Evolutionary conservation across 2,888 invertebrate genomes (phyloP).

Genomic region (Diplazon laetatorius): DNA sequence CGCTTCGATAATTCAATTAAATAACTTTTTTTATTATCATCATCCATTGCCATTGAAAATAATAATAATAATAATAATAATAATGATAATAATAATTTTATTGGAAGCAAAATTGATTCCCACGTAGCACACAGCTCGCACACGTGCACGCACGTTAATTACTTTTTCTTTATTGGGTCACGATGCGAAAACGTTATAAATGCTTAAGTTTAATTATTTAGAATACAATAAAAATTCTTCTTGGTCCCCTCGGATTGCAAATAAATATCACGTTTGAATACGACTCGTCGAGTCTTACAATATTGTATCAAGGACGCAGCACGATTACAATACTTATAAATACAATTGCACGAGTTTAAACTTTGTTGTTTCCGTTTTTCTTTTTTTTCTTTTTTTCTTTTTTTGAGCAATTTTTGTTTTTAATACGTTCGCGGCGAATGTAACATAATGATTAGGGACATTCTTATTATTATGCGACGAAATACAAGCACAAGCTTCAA

Average conservation of each 20-base stretch:
- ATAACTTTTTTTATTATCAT: conserved; percentile 9
- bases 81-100: too few relatives aligned
- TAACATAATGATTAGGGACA: neutral
- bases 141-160: neutral
- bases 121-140: neutral
- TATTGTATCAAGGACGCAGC: neutral
- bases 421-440: neutral
- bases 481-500: neutral
- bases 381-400: neutral
- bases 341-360: conserved; percentile 55
- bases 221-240: conserved; percentile 22
- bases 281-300: neutral
- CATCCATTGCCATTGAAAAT: neutral
- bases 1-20: conserved; percentile 16
- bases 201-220: too few relatives aligned
- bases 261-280: conserved; percentile 38
- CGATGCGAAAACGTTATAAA: conserved; percentile 15
- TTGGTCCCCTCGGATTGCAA: conserved; percentile 42
- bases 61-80: too few relatives aligned
- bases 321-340: conserved; percentile 6
- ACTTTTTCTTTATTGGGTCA: neutral
- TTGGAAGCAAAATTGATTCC: neutral
- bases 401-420: conserved; percentile 60
- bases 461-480: conserved; percentile 30
- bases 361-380: neutral